Conservation (phyloP, 1,140 invertebrate genomes). For the Semibalanus balanoides region DNA sequence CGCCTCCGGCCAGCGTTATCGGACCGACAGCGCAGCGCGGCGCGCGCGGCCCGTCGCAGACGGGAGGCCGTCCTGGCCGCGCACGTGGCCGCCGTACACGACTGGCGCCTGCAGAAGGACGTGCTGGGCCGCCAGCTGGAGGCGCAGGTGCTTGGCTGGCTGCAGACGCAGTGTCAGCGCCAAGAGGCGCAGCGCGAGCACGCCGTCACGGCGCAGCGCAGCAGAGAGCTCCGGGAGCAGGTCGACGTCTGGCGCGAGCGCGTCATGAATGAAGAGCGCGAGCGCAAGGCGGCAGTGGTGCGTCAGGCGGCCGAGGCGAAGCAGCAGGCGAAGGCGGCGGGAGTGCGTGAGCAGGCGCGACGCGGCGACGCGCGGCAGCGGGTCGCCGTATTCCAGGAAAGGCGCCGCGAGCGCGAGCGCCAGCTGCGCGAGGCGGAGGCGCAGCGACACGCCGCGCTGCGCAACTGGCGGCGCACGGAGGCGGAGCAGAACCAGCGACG, state of each 20-base stretch:
- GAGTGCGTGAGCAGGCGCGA: not conserved
- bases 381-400: not conserved
- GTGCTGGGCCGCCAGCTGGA: not conserved
- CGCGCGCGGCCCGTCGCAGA: too few species aligned
- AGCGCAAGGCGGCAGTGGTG: too few species aligned
- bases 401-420: not conserved
- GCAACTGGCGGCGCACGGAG: not conserved
- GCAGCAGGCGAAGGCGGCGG: not conserved
- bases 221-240: not conserved
- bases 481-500: not conserved
- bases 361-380: not conserved
- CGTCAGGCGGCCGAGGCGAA: not conserved
- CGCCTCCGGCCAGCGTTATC: not conserved
- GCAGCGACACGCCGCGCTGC: not conserved
- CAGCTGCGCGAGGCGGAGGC: not conserved
- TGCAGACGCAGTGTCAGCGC: not conserved
- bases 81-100: not conserved
- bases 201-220: not conserved
- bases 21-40: not conserved
- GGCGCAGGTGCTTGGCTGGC: not conserved
- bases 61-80: not conserved
- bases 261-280: not conserved
- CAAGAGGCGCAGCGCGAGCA: not conserved
- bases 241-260: not conserved
- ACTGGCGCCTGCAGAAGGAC: not conserved